Evolutionary conservation across 2,888 invertebrate genomes (phyloP).

Genomic region (Crepidodera aurea): DNA sequence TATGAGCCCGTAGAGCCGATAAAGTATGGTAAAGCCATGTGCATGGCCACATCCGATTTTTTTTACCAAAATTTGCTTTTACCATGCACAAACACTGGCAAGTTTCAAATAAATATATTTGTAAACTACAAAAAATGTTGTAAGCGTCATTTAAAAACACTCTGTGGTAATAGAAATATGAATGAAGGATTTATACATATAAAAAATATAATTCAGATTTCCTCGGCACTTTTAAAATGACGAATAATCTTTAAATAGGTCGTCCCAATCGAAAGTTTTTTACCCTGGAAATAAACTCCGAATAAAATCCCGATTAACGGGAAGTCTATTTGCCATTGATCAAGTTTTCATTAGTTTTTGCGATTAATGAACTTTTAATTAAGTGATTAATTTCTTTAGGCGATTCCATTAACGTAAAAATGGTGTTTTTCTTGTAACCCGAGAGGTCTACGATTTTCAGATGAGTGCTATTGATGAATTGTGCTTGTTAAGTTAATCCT

Average conservation of each 20-base stretch:
- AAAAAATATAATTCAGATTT: too few species aligned
- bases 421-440: constrained; percentile 29
- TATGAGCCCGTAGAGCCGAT: too few species aligned
- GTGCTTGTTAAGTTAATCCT: neutral
- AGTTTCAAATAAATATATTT: too few species aligned
- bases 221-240: neutral
- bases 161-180: too few species aligned
- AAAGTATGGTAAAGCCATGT: too few species aligned
- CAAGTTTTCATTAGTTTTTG: constrained; percentile 31
- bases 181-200: too few species aligned
- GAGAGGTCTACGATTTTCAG: constrained; percentile 11
- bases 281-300: neutral
- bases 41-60: too few species aligned
- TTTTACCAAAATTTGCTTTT: too few species aligned
- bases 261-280: neutral
- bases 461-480: constrained; percentile 5
- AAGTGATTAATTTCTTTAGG: constrained; percentile 26
- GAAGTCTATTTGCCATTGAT: neutral
- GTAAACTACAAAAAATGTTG: too few species aligned
- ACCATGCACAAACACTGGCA: too few species aligned
- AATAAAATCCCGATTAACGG: neutral
- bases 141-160: too few species aligned
- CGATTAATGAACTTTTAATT: constrained; percentile 36
- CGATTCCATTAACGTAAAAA: constrained; percentile 23
- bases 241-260: neutral